phyloP scores from a whole-genome alignment of 2,113 vertebrate species.

The Oophaga pumilio region DNA sequence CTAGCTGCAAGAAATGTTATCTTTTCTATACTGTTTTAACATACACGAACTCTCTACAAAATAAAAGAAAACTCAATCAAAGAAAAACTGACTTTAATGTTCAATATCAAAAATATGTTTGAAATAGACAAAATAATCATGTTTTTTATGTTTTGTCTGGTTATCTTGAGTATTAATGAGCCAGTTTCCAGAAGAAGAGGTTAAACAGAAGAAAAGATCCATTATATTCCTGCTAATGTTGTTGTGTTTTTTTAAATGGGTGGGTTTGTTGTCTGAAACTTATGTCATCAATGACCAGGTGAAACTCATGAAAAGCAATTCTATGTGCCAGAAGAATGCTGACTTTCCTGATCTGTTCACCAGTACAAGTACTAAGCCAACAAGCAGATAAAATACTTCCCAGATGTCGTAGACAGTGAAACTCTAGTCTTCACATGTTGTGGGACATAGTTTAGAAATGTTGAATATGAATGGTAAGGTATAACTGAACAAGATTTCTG shows the following conservation, averaged over 20 bases:
- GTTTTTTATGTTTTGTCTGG: not conserved
- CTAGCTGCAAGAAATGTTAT: too few species aligned
- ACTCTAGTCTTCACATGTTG: not conserved
- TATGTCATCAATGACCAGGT: slow-evolving; percentile 10
- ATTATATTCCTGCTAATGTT: not conserved
- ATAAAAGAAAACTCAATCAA: too few species aligned
- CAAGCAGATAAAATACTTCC: not conserved
- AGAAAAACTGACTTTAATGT: too few species aligned
- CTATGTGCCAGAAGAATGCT: slow-evolving; percentile 37
- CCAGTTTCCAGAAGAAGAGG: not conserved
- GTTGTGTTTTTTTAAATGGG: not conserved
- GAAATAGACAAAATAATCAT: too few species aligned
- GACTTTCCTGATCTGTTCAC: slow-evolving; percentile 37
- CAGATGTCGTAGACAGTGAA: not conserved
- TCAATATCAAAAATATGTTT: too few species aligned
- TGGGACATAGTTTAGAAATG: not conserved
- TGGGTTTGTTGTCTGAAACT: slow-evolving; percentile 31
- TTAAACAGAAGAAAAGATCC: not conserved
- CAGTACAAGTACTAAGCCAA: not conserved
- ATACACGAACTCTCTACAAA: too few species aligned
- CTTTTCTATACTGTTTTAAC: too few species aligned
- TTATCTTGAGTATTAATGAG: not conserved
- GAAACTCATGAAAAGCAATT: slow-evolving; percentile 24
- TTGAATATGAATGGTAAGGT: not conserved
- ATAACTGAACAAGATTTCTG: not conserved